Evolutionary conservation across 2,797 vertebrate species (phyloP), one percentile per base, ranked within the genome.

Genomic region (Galaxias olidus): DNA sequence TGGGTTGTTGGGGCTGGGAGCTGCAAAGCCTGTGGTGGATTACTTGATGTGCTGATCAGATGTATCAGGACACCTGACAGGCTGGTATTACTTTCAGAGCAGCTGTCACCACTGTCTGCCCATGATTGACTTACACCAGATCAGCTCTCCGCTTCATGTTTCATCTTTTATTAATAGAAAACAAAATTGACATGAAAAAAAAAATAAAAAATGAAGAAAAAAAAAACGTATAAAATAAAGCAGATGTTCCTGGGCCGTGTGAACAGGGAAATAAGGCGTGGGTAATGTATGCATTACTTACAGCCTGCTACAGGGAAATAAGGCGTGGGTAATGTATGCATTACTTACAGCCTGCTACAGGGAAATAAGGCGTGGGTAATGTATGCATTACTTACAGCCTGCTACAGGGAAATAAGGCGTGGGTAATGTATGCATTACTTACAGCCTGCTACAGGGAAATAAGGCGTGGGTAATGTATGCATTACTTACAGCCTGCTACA

Each of bases 211-310:
- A 30, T 30, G 6, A 30, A 30, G 3, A 30, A 30, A 30, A 30
- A 30, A 30, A 30, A 30, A 30, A 30, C 2, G 30, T 30, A 3
- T 6, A 30, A 30, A 3, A 30, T 30, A 57, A 56, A 57, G 43
- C 55, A 57, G 55, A 57, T 57, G 55, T 43, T 57, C 55, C 17
- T 15, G 12, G 10, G 30, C 13, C 10, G 9, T 15, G 30, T 44
- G 17, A 15, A 15, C 40, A 42, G 41, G 55, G 51, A n/a, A 17
- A 56, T 42, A 56, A 14, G 30, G 9, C 14, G 48, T 17, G 4
- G 74, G 74, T 84, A 85, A 87, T 78, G 83, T 75, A 75, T 77
- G 84, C 86, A 75, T 86, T 84, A 82, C 83, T 86, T 86, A 83
- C 82, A 77, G 84, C 78, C 69, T 54, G 81, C 75, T 85, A 86